Conservation (phyloP, 2,113 vertebrate species). For the Campylomormyrus numenius region DNA sequence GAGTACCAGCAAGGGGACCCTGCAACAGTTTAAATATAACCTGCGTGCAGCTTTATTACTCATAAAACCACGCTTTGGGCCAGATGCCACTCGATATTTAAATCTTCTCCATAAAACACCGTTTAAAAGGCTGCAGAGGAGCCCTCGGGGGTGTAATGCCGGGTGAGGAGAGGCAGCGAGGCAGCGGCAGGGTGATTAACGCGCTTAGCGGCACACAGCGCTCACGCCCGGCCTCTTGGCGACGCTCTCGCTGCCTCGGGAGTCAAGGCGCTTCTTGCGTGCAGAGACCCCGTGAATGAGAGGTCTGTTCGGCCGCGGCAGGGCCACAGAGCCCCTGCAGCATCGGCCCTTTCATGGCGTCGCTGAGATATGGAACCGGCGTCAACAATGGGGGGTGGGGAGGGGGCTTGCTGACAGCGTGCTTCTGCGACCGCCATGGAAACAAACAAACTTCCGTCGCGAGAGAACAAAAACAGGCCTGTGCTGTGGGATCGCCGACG, state of each 20-base stretch:
- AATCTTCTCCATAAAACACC: not conserved
- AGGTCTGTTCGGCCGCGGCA: not conserved
- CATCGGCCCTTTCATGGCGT: not conserved
- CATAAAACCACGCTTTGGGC: conserved; percentile 12
- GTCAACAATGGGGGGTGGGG: not conserved
- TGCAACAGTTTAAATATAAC: conserved; percentile 5
- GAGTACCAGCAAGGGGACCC: not conserved
- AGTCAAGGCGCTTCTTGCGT: not conserved
- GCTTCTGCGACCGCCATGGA: not conserved
- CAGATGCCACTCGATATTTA: not conserved
- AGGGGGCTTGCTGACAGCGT: not conserved
- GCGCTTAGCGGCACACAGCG: not conserved
- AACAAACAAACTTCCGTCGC: not conserved
- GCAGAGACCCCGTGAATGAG: not conserved
- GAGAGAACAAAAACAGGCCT: not conserved
- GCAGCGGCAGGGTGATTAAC: not conserved
- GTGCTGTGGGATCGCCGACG: not conserved
- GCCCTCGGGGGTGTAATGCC: not conserved
- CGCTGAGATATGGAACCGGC: not conserved
- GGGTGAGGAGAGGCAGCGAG: not conserved
- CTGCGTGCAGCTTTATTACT: not conserved
- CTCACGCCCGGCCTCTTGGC: not conserved
- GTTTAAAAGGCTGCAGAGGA: not conserved
- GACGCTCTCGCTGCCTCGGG: not conserved
- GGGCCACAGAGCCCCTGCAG: not conserved